Evolutionary conservation across 2,797 vertebrate species (phyloP).

Genomic region (Lagocephalus sceleratus): DNA sequence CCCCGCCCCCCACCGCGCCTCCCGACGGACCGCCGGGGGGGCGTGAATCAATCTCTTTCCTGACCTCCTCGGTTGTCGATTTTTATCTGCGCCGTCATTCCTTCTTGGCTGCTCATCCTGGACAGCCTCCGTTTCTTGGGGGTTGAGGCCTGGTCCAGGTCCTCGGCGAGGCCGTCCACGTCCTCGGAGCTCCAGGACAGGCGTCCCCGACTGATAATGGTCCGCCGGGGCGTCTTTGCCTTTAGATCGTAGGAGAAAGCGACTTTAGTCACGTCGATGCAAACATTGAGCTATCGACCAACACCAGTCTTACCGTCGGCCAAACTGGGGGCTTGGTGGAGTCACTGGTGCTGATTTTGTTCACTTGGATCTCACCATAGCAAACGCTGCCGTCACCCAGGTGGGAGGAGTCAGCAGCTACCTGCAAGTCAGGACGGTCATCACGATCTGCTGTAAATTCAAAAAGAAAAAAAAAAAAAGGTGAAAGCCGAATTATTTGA

Average conservation of each 20-base stretch:
- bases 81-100: conserved; percentile 50
- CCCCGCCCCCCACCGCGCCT: not conserved
- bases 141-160: conserved; percentile 42
- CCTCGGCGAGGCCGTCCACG: conserved; percentile 36
- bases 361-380: conserved; percentile 61
- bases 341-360: conserved; percentile 52
- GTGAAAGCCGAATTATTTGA: not conserved
- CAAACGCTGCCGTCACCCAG: conserved; percentile 55
- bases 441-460: not conserved
- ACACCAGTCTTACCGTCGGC: conserved; percentile 61
- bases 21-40: not conserved
- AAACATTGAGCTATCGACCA: not conserved
- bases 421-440: conserved; percentile 34
- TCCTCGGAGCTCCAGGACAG: conserved; percentile 67
- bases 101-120: conserved; percentile 56
- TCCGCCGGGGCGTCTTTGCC: conserved; percentile 62
- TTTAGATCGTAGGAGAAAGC: conserved; percentile 21
- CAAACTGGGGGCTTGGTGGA: conserved; percentile 40
- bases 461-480: not conserved
- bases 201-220: conserved; percentile 46
- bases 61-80: conserved; percentile 51
- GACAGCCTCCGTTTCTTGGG: conserved; percentile 63
- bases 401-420: conserved; percentile 50
- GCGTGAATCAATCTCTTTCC: not conserved
- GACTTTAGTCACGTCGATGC: not conserved